Evolutionary conservation across 2,797 vertebrate species (phyloP).

Genomic region (Sardinella longiceps): DNA sequence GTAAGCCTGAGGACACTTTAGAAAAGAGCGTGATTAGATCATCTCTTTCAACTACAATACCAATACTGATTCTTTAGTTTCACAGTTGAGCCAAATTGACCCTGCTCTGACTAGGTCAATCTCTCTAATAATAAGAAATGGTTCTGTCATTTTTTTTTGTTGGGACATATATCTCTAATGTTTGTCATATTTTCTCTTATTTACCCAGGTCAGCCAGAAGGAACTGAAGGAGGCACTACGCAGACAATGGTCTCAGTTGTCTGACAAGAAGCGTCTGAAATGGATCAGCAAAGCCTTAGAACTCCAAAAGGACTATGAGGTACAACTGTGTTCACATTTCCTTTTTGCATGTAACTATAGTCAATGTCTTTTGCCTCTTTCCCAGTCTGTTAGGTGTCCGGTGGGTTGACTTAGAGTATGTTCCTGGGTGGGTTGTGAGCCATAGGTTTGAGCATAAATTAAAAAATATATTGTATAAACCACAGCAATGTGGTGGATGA

Average conservation of each 20-base stretch:
- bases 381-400: too few relatives aligned
- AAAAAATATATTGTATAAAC: too few relatives aligned
- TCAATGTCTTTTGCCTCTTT: too few relatives aligned
- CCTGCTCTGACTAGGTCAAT: background rate
- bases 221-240: conserved; percentile 81
- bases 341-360: too few relatives aligned
- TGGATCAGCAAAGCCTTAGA: conserved; percentile 86
- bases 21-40: background rate
- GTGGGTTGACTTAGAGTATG: too few relatives aligned
- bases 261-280: conserved; percentile 80
- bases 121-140: background rate
- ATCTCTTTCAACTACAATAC: background rate
- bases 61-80: background rate
- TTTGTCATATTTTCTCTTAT: background rate
- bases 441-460: too few relatives aligned
- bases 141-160: background rate
- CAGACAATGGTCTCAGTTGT: conserved; percentile 81
- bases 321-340: conserved; percentile 43
- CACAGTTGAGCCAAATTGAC: background rate
- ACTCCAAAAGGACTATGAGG: conserved; percentile 81
- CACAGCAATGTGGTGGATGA: too few relatives aligned
- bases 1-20: conserved; percentile 49
- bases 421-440: too few relatives aligned
- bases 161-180: background rate
- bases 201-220: conserved; percentile 78